Conservation (phyloP, 2,797 vertebrate genomes). For the Mallotus villosus region DNA sequence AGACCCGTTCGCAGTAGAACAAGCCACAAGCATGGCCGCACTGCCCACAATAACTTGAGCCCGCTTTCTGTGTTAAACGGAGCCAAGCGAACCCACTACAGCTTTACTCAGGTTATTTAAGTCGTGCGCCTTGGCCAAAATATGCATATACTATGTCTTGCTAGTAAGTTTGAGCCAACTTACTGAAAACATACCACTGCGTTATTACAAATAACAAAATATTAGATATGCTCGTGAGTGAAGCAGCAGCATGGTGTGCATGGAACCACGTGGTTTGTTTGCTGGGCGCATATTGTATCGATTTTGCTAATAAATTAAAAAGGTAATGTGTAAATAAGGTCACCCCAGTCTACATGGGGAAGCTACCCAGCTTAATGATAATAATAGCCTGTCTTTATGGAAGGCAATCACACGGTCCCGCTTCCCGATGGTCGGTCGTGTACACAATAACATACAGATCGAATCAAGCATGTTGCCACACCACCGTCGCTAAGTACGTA, state of each 20-base stretch:
- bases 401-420: slow-evolving; percentile 30
- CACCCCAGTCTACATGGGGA: slow-evolving; percentile 4
- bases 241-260: slow-evolving; percentile 82
- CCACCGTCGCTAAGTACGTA: slow-evolving; percentile 53
- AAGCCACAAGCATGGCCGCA: slow-evolving; percentile 85
- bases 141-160: background rate
- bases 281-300: slow-evolving; percentile 76
- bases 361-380: slow-evolving; percentile 26
- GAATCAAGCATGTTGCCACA: slow-evolving; percentile 67
- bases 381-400: slow-evolving; percentile 15
- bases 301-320: slow-evolving; percentile 58
- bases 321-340: slow-evolving; percentile 30
- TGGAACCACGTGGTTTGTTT: slow-evolving; percentile 94
- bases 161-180: too few species aligned
- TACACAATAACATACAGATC: slow-evolving; percentile 76
- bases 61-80: slow-evolving; percentile 44
- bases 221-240: slow-evolving; percentile 50
- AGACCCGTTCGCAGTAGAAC: slow-evolving; percentile 56
- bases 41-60: slow-evolving; percentile 76
- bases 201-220: slow-evolving; percentile 26
- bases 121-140: background rate
- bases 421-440: slow-evolving; percentile 51
- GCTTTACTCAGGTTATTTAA: slow-evolving; percentile 13
- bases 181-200: too few species aligned
- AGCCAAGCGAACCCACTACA: slow-evolving; percentile 6